Percentiles rank a stretch among this genome's conserved stretches.
These are phyloP conservation scores for Paralichthys olivaceus DNA, from an alignment of 2,113 vertebrate species.

Conservation along the genomic window DNA sequence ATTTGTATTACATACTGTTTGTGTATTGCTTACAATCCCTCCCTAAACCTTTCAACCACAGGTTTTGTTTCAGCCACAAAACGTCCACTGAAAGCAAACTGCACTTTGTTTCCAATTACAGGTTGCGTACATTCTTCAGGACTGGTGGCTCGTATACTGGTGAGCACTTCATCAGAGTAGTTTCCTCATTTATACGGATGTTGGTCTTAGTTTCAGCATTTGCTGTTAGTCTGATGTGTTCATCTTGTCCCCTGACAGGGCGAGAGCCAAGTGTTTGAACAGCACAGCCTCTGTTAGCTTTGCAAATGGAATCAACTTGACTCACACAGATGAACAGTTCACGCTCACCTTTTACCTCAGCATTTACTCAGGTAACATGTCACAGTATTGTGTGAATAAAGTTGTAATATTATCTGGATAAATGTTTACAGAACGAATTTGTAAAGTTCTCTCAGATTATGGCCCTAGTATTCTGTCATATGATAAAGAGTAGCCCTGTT, in stretches of 20 bases:
- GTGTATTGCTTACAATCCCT: no score
- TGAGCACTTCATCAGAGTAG: neutral
- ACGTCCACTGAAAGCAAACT: no score
- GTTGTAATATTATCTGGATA: no score
- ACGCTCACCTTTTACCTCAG: slow-evolving; percentile 86
- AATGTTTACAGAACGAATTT: no score
- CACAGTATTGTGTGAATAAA: no score
- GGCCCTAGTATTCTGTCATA: no score
- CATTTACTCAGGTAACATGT: slow-evolving; percentile 87
- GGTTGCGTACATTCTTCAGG: slow-evolving; percentile 89
- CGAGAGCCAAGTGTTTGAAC: slow-evolving; percentile 52
- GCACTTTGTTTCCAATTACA: slow-evolving; percentile 50
- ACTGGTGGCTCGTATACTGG: slow-evolving; percentile 98
- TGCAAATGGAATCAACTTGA: slow-evolving; percentile 29
- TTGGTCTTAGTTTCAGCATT: neutral
- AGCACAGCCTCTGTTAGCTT: neutral
- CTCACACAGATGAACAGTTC: slow-evolving; percentile 39
- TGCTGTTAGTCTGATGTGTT: neutral
- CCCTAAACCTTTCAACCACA: no score
- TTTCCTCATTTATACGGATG: no score
- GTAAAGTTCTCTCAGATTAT: no score
- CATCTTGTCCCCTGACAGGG: slow-evolving; percentile 52
- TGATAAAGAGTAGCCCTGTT: neutral
- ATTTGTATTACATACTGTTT: no score
- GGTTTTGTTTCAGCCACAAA: no score